phyloP scores from a whole-genome alignment of 2,888 invertebrate genomes.

The Nebria brevicollis region DNA sequence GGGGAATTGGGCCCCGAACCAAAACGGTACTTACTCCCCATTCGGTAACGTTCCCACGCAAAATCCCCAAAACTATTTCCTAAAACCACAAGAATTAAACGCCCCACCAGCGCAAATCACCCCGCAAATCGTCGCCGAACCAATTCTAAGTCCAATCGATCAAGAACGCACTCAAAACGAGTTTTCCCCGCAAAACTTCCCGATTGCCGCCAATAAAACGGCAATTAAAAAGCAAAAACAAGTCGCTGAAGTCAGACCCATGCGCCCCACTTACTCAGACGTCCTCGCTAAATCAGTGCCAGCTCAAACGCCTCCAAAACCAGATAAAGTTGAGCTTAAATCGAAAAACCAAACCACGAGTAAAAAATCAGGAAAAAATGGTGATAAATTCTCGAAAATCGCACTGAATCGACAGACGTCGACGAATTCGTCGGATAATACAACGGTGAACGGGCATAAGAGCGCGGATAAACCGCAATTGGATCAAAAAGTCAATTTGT shows the following conservation, averaged over 20 bases:
- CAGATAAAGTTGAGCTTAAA: conserved; percentile 61
- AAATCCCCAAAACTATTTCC: conserved; percentile 60
- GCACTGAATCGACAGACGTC: conserved; percentile 66
- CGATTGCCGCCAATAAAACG: conserved; percentile 20
- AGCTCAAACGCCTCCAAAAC: conserved; percentile 59
- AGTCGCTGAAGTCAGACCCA: conserved; percentile 86
- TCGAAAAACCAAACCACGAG: conserved; percentile 60
- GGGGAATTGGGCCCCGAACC: conserved; percentile 78
- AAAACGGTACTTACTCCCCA: conserved; percentile 78
- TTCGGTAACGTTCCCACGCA: conserved; percentile 73
- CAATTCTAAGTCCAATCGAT: conserved; percentile 49
- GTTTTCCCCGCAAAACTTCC: conserved; percentile 32
- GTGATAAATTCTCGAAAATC: conserved; percentile 59
- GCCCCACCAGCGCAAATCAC: conserved; percentile 53
- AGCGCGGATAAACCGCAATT: conserved; percentile 59
- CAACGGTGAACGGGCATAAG: conserved; percentile 59
- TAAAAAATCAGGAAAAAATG: conserved; percentile 59
- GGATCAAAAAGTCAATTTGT: conserved; percentile 60
- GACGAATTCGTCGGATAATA: conserved; percentile 65
- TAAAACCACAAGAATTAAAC: conserved; percentile 56
- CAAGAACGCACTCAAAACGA: conserved; percentile 51
- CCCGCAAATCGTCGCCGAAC: conserved; percentile 38
- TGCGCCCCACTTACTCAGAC: conserved; percentile 88
- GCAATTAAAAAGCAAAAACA: conserved; percentile 70
- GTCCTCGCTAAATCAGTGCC: conserved; percentile 76